Conservation (phyloP, 2,888 invertebrate genomes). For the Drosophila mercatorum region DNA sequence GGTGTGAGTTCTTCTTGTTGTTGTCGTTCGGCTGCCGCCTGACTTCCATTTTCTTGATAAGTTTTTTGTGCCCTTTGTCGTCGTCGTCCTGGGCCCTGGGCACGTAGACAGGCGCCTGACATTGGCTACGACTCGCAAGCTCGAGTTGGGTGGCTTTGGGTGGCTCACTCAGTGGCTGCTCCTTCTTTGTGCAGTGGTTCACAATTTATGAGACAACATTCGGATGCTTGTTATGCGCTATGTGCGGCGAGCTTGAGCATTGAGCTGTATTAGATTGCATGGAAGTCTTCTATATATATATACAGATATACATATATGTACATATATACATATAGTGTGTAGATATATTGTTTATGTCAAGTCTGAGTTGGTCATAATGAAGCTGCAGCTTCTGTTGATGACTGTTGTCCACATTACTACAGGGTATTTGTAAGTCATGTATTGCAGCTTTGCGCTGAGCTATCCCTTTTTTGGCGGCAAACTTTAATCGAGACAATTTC, state of each 20-base stretch:
- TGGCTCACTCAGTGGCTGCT: slow-evolving; percentile 49
- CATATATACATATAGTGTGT: not conserved
- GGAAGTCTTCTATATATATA: not conserved
- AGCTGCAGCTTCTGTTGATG: not conserved
- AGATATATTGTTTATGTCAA: not conserved
- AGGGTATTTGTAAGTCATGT: not conserved
- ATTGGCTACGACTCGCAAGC: slow-evolving; percentile 36
- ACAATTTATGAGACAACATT: slow-evolving; percentile 54
- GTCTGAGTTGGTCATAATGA: not conserved
- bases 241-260: not conserved
- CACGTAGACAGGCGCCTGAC: slow-evolving; percentile 65
- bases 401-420: not conserved
- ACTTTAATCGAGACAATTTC: slow-evolving; percentile 25
- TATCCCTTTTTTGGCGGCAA: slow-evolving; percentile 42
- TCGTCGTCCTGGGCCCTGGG: slow-evolving; percentile 49
- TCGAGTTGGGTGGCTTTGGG: slow-evolving; percentile 21
- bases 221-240: slow-evolving; percentile 23
- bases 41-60: slow-evolving; percentile 78
- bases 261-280: slow-evolving; percentile 17
- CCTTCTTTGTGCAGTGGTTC: slow-evolving; percentile 40
- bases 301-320: too few species aligned
- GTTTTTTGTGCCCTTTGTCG: slow-evolving; percentile 70
- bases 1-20: slow-evolving; percentile 28
- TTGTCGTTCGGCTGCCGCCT: slow-evolving; percentile 47
- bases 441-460: not conserved